Conservation (phyloP, 2,888 invertebrate genomes). For the Drosophila anomalipes region DNA sequence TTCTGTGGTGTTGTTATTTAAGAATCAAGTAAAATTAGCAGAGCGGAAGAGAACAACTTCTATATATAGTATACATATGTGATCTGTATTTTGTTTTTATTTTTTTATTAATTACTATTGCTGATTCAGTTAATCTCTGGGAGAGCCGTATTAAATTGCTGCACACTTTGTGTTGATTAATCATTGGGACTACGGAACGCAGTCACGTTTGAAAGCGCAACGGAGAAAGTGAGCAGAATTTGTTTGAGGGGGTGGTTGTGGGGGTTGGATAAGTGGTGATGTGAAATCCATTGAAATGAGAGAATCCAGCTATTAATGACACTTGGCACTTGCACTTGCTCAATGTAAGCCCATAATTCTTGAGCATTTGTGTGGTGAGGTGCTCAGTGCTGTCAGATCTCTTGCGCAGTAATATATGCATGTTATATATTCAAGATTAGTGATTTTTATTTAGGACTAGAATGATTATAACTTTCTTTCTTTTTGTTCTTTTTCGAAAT, state of each 20-base stretch:
- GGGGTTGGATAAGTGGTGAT: too few relatives aligned
- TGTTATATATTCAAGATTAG: neutral
- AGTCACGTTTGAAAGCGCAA: neutral
- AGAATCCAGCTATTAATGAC: neutral
- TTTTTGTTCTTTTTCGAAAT: neutral
- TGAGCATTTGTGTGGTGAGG: too few relatives aligned
- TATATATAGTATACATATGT: neutral
- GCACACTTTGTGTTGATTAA: neutral
- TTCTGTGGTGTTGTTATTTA: neutral
- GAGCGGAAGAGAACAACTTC: neutral
- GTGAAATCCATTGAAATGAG: neutral
- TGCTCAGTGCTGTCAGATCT: too few relatives aligned
- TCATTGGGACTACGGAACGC: neutral
- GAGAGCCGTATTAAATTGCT: neutral
- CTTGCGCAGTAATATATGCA: too few relatives aligned
- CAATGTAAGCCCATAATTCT: neutral
- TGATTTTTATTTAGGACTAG: neutral
- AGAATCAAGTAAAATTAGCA: neutral
- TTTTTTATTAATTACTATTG: neutral
- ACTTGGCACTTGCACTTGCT: neutral
- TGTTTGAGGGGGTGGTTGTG: neutral
- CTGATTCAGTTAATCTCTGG: neutral
- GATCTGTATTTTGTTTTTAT: neutral
- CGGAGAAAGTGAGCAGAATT: neutral
- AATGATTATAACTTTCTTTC: neutral